These are phyloP conservation scores for Cuculus canorus DNA, from an alignment of 2,797 vertebrate species.

Conservation along the genomic window DNA sequence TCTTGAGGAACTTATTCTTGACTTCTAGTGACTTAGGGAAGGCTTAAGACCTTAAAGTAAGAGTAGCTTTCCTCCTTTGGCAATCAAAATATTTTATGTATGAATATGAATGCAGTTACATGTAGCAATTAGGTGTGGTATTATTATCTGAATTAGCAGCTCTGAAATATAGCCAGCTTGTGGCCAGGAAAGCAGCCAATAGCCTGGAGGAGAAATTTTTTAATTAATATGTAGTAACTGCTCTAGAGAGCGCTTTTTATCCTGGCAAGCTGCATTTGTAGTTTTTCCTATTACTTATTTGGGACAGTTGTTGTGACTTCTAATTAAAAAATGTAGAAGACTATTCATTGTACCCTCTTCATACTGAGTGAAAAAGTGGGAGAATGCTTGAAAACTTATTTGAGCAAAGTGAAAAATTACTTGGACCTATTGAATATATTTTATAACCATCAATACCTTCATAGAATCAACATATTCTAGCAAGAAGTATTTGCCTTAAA, in stretches of 20 bases:
- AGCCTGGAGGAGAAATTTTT: constrained; percentile 29
- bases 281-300: neutral
- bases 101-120: constrained; percentile 23
- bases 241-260: neutral
- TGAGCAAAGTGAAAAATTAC: neutral
- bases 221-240: constrained; percentile 43
- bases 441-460: neutral
- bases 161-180: constrained; percentile 27
- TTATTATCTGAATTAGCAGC: constrained; percentile 27
- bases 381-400: neutral
- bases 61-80: neutral
- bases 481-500: neutral
- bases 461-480: neutral
- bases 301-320: neutral
- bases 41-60: neutral
- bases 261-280: neutral
- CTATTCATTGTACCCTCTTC: neutral
- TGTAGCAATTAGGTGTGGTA: constrained; percentile 36
- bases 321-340: neutral
- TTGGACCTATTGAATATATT: neutral
- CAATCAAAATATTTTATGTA: neutral
- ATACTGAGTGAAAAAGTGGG: neutral
- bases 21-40: neutral
- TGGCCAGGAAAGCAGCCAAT: constrained; percentile 44
- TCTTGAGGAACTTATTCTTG: neutral